Evolutionary conservation across 1,140 invertebrate species (phyloP), one percentile per base, ranked within the genome.

Genomic region (Manduca sexta): DNA sequence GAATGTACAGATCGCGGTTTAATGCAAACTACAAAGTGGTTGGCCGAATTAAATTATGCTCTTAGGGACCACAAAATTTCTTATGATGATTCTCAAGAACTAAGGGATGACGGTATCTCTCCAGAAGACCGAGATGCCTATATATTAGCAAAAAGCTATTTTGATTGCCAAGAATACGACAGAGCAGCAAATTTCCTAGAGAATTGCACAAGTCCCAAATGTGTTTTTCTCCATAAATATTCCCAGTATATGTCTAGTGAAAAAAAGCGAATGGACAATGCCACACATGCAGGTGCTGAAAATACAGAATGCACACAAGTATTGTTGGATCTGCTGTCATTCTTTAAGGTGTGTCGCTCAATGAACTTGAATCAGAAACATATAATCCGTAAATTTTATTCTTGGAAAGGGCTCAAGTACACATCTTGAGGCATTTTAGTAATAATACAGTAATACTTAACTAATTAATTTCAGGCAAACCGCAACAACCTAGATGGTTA

Each of bases 141-240:
- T 70, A 88, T 90, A 17, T 72, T 97, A 47, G 94, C 95, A 0
- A 97, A 95, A 80, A 93, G 92, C 61, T 97, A 96, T 71, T 98
- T 97, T 79, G 95, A 98, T 85, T 86, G 94, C 11, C 93, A 95
- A 65, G 97, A 98, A 82, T 98, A 97, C 81, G 94, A 97, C 61
- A 89, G 97, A 71, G 94, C 95, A 52, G 93, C 95, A 0, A 92
- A 92, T 88, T 96, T 96, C 66, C 87, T 95, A 8, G 89, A 93
- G 61, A 88, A 92, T 29, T 93, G 92, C 87, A 60, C 71, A 70
- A 49, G 91, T 72, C 71, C 89, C n/a, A 90, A 93, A 81, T 84
- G 80, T 64, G 63, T 83, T 1, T 98, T 98, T 79, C 74, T 98
- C 1, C 90, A 95, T 74, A 90, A 92, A 52, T 98, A 97, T 79